Percentiles rank a stretch among this genome's conserved stretches.
Conservation (phyloP, 2,888 invertebrate species). For the Xylophagus ater region DNA sequence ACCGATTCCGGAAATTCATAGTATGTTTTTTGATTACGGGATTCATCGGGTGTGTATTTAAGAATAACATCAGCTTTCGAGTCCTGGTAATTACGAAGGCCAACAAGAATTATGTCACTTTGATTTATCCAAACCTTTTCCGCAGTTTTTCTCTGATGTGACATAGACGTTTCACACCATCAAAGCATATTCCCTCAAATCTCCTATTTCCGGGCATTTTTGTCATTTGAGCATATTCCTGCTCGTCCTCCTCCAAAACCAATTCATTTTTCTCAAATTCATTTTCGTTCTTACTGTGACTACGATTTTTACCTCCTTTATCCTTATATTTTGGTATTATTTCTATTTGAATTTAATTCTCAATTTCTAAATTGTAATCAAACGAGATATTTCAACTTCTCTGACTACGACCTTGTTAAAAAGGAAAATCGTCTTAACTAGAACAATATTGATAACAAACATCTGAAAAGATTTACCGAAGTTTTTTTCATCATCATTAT, state of each 20-base stretch:
- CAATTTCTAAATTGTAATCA: too few relatives aligned
- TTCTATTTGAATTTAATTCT: too few relatives aligned
- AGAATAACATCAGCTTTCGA: constrained; percentile 97
- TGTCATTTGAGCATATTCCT: constrained; percentile 99
- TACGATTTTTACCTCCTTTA: constrained; percentile 99
- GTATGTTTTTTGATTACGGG: constrained; percentile 95
- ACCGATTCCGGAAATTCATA: constrained; percentile 98
- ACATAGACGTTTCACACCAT: constrained; percentile 95
- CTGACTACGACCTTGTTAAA: too few relatives aligned
- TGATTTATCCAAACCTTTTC: constrained; percentile 97
- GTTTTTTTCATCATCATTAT: too few relatives aligned
- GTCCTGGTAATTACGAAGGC: constrained; percentile 94
- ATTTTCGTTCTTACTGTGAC: constrained; percentile 99
- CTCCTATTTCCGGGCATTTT: constrained; percentile 99
- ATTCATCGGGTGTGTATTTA: constrained; percentile 98
- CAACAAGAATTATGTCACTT: constrained; percentile 96
- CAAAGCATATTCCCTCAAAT: constrained; percentile 98
- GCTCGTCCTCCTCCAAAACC: constrained; percentile 98
- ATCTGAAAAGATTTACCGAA: too few relatives aligned
- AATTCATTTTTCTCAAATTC: constrained; percentile 99
- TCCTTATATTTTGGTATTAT: constrained; percentile 64
- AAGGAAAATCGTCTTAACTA: too few relatives aligned
- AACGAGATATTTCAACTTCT: too few relatives aligned
- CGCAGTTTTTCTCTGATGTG: constrained; percentile 94
- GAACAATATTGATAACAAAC: too few relatives aligned